Conservation (phyloP, 2,113 vertebrate genomes). For the Loxodonta africana region DNA sequence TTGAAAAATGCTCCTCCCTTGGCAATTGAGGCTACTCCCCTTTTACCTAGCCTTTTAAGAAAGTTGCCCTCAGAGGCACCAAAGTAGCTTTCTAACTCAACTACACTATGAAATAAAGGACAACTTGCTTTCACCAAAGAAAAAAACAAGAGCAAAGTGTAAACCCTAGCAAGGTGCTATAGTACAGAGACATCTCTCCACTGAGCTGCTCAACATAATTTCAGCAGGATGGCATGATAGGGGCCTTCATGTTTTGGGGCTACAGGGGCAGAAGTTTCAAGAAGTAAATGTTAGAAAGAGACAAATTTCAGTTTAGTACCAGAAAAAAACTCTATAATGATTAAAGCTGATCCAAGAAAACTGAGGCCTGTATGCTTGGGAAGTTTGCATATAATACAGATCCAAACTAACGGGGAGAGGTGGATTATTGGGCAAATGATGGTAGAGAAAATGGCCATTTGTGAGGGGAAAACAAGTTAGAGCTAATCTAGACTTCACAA, state of each 20-base stretch:
- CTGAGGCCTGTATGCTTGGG: background rate
- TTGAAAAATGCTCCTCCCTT: background rate
- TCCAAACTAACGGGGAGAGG: background rate
- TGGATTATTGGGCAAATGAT: background rate
- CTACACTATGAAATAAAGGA: accelerated
- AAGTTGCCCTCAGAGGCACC: background rate
- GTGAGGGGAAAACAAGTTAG: background rate
- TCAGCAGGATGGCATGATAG: background rate
- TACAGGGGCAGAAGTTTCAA: background rate
- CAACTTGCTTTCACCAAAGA: background rate
- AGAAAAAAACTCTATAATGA: background rate
- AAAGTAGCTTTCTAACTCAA: background rate
- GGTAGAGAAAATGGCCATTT: background rate
- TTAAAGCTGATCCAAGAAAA: background rate
- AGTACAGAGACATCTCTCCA: background rate
- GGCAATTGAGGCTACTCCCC: background rate
- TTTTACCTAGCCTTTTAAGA: background rate
- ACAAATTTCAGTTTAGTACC: background rate
- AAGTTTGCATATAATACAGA: background rate
- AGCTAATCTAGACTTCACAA: background rate
- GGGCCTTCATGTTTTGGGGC: background rate
- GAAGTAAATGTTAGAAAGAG: background rate
- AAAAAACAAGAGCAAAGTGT: background rate
- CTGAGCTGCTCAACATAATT: background rate
- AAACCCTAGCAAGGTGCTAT: background rate